phyloP scores from a whole-genome alignment of 2,888 invertebrate species.

The Trichopria drosophilae region DNA sequence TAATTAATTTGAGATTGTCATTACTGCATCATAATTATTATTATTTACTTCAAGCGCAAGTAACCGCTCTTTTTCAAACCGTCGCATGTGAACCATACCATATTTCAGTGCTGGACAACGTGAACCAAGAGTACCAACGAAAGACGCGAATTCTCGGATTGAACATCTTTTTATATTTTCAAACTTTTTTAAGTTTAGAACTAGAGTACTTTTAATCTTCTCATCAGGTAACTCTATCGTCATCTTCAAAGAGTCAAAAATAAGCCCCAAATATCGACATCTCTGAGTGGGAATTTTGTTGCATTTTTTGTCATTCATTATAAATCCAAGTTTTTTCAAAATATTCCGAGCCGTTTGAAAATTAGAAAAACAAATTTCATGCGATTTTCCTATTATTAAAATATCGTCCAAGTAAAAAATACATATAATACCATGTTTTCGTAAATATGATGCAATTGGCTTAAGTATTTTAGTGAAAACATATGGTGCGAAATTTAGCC shows the following conservation, averaged over 20 bases:
- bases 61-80: constrained; percentile 7
- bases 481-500: too few relatives aligned
- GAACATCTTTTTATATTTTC: not conserved
- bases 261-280: constrained; percentile 23
- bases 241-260: constrained; percentile 8
- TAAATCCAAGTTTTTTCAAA: not conserved
- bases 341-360: too few relatives aligned
- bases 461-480: too few relatives aligned
- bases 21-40: not conserved
- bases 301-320: too few relatives aligned
- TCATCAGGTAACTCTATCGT: too few relatives aligned
- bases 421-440: not conserved
- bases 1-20: too few relatives aligned
- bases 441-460: not conserved
- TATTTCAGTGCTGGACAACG: constrained; percentile 21
- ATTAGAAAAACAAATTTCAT: too few relatives aligned
- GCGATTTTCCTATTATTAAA: not conserved
- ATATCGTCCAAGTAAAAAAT: constrained; percentile 3
- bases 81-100: constrained; percentile 11
- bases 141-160: constrained; percentile 17
- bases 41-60: not conserved
- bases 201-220: too few relatives aligned
- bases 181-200: constrained; percentile 13
- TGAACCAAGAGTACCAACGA: constrained; percentile 12
- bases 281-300: constrained; percentile 7